Conservation (phyloP, 1,140 invertebrate species). For the Nasonia longicornis region DNA sequence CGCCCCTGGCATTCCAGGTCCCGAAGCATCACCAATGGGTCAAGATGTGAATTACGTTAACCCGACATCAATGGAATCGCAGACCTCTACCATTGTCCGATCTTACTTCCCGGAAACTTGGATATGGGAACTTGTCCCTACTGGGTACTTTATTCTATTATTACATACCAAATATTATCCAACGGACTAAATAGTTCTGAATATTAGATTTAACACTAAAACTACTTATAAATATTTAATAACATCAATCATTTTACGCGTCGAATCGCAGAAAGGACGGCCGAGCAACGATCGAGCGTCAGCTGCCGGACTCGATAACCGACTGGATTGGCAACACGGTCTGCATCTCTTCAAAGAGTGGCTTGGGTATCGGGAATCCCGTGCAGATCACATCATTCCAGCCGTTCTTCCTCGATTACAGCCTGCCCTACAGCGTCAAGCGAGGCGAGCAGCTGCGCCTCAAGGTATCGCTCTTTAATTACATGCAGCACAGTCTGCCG, state of each 20-base stretch:
- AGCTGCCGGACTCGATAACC: slow-evolving; percentile 80
- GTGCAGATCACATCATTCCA: slow-evolving; percentile 76
- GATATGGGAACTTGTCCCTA: slow-evolving; percentile 74
- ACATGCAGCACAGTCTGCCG: slow-evolving; percentile 74
- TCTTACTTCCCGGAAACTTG: slow-evolving; percentile 79
- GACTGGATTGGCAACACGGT: slow-evolving; percentile 80
- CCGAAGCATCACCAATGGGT: slow-evolving; percentile 53
- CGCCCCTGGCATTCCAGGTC: slow-evolving; percentile 39
- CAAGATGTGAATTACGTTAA: slow-evolving; percentile 62
- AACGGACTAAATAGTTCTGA: not conserved
- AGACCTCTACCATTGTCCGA: slow-evolving; percentile 63
- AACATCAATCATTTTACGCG: no score
- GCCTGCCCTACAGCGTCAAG: slow-evolving; percentile 79
- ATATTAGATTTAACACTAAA: not conserved
- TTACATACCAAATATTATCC: not conserved
- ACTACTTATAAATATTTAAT: no score
- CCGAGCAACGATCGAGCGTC: slow-evolving; percentile 65
- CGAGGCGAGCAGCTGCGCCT: slow-evolving; percentile 77
- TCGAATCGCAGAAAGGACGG: slow-evolving; percentile 68
- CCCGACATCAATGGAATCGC: slow-evolving; percentile 57
- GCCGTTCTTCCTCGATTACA: slow-evolving; percentile 80
- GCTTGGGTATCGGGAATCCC: slow-evolving; percentile 74
- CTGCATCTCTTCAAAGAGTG: slow-evolving; percentile 74
- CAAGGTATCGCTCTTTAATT: slow-evolving; percentile 81
- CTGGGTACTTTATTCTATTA: slow-evolving; percentile 63